Conservation (phyloP, 2,113 vertebrate species). For the Myotis davidii region DNA sequence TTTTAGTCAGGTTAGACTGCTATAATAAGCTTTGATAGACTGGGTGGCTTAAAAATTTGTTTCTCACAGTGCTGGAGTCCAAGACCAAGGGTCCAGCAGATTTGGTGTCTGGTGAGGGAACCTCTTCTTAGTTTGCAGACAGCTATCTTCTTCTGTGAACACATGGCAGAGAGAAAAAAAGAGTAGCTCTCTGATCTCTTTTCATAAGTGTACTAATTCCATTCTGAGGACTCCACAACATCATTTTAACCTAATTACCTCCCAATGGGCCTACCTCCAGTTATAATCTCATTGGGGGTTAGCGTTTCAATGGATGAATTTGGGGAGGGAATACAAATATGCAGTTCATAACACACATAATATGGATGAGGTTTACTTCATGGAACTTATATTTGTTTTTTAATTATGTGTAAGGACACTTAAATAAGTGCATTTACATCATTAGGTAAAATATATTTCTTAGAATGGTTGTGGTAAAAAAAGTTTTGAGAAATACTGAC, state of each 20-base stretch:
- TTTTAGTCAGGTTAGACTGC: background rate
- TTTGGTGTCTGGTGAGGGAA: background rate
- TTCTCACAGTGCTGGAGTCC: background rate
- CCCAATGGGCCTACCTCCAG: background rate
- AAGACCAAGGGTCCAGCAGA: background rate
- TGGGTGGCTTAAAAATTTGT: background rate
- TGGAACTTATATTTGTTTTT: conserved; percentile 41
- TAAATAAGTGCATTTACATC: background rate
- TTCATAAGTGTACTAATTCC: background rate
- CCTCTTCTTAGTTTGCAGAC: background rate
- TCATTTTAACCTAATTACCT: conserved; percentile 12
- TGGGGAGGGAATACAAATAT: background rate
- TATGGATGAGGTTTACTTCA: background rate
- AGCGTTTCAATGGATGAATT: background rate
- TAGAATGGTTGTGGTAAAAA: background rate
- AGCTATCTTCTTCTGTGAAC: background rate
- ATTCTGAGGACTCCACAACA: background rate
- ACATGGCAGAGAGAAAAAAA: background rate
- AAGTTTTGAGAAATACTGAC: conserved; percentile 17
- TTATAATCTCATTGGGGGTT: background rate
- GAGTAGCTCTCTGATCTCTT: background rate
- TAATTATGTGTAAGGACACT: background rate
- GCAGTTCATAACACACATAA: background rate
- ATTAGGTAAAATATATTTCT: conserved; percentile 25
- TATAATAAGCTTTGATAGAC: background rate